These are phyloP conservation scores for Stichopus horrens DNA, from an alignment of 53 echinoderm and acorn worm species.

Conservation along the genomic window DNA sequence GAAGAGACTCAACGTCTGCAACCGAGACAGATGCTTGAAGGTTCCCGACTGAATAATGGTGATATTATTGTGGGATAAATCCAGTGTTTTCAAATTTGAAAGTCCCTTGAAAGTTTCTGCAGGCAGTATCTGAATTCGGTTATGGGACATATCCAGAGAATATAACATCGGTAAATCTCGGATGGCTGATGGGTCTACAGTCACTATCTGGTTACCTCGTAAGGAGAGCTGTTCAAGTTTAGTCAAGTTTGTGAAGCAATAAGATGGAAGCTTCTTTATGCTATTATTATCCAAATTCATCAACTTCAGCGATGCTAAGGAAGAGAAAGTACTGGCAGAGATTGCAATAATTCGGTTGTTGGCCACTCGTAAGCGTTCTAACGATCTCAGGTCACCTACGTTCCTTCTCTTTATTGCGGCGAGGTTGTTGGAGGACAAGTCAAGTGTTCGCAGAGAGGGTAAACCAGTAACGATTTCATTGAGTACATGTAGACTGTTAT, in stretches of 20 bases:
- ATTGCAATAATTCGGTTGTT: background rate
- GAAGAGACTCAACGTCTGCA: constrained; percentile 7
- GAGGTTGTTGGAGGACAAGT: constrained; percentile 13
- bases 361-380: background rate
- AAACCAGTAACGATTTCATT: background rate
- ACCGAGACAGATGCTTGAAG: background rate
- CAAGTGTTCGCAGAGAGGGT: constrained; percentile 1
- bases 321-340: background rate
- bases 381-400: background rate
- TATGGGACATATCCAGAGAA: constrained; percentile 19
- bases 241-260: background rate
- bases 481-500: background rate
- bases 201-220: background rate
- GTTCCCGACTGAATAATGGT: constrained; percentile 4
- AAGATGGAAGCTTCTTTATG: background rate
- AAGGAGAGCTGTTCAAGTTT: constrained; percentile 18
- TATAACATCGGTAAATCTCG: background rate
- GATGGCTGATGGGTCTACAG: background rate
- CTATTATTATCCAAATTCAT: constrained; percentile 3
- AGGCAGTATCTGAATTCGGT: background rate
- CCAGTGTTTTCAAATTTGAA: background rate
- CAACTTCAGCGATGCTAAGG: background rate
- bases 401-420: background rate
- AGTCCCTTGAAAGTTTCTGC: background rate
- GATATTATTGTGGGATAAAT: constrained; percentile 19